Conservation (phyloP, 2,888 invertebrate species). For the Seira musarum region DNA sequence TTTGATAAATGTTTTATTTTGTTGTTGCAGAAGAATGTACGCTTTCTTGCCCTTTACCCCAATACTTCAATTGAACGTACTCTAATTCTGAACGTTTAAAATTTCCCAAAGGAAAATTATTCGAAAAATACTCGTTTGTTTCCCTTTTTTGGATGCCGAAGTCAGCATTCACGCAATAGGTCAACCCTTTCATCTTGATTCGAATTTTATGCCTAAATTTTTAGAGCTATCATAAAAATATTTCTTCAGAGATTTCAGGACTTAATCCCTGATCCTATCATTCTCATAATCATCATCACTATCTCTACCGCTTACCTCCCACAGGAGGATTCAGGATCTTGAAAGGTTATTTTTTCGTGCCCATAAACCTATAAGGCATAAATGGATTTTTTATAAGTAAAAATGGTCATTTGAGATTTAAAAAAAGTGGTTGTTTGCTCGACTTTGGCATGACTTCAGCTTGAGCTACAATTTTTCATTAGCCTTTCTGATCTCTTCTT, state of each 20-base stretch:
- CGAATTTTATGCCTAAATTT: background rate
- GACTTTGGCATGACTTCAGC: background rate
- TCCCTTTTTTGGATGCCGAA: background rate
- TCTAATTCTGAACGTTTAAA: too few species aligned
- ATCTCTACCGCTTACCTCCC: background rate
- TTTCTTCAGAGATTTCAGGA: constrained; percentile 2
- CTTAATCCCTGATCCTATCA: constrained; percentile 8
- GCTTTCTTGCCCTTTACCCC: background rate
- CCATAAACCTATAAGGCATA: constrained; percentile 1
- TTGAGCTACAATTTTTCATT: background rate
- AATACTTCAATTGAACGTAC: background rate
- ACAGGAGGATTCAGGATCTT: background rate
- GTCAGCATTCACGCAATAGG: background rate
- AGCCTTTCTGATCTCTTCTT: background rate
- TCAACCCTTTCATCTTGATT: background rate
- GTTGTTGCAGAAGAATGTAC: background rate
- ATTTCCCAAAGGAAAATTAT: too few species aligned
- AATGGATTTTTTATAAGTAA: background rate
- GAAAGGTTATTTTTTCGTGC: background rate
- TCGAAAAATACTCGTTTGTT: background rate
- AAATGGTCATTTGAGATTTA: constrained; percentile 8
- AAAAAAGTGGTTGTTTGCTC: too few species aligned
- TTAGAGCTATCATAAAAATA: background rate
- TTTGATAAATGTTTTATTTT: background rate
- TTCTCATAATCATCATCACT: too few species aligned